Evolutionary conservation across 37 sponge, comb jelly and placozoan species (phyloP), one percentile per base, ranked within the genome.

Genomic region (Trichoplax adhaerens): DNA sequence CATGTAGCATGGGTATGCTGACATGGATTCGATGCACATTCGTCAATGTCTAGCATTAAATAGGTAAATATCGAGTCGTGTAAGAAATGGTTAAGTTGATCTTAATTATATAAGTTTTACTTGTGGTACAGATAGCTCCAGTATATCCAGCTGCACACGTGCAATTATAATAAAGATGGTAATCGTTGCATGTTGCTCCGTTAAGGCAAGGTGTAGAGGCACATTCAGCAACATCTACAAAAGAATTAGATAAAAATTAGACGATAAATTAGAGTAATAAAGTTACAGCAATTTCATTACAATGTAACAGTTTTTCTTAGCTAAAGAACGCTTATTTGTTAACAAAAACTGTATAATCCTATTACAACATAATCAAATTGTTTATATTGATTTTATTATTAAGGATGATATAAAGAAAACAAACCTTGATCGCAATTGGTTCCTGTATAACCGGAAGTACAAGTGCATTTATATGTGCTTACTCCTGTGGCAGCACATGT

Each of bases 171-270:
- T 53, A 57, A 3, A 54, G 55, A 29, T 55, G 56, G 48, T 53
- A 51, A 73, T 83, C 75, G 7, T 66, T 50, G 66, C 85, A 84
- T 10, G 80, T 86, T 1, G 71, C 83, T 47, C 83, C 83, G 70
- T 82, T 82, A 51, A 54, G 52, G 55, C 92, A 91, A 10, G 77
- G 51, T 12, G 74, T 68, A 50, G 8, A 65, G n/a, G 48, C 48
- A 63, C 89, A 88, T 0, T 81, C 85, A 78, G 83, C 62, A 12
- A 88, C 80, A 65, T 84, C 68, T 4, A 51, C 62, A 52, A 29
- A 29, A 29, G 29, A 29, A 29, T 29, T 29, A 29, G 29, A 29
- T 29, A 29, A 29, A 29, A 29, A 0, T 29, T 29, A 29, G 29
- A 29, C 0, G 29, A 29, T 29, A 29, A 29, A 29, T 29, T 29